Base-by-base conservation (phyloP, 2,888 invertebrate species). In the Hemithea aestivaria region DNA sequence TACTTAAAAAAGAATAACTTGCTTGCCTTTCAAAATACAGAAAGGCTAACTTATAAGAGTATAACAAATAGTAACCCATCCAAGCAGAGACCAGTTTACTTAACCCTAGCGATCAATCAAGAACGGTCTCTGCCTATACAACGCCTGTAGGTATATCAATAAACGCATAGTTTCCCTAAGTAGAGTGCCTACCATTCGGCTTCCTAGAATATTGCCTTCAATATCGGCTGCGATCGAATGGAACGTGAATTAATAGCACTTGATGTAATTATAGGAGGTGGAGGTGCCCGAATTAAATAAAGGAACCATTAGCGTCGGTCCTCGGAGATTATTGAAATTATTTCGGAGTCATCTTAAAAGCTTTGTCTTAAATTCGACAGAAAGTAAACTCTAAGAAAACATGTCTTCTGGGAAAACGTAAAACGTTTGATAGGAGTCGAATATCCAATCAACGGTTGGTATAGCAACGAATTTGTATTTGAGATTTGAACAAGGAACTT, bases 211-310 rank as follows among this genome's bases (percentile, higher is more conserved):
- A 47, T 48, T 47, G 41, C 63, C 66, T 56, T 47, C 58, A 56
- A 66, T 66, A 69, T 67, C 58, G 55, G 53, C 61, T 53, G 48
- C 58, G 62, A 71, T 64, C 62, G 69, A 73, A 66, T 64, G 73
- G 71, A 70, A 75, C 73, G 66, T 63, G 64, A 71, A 73, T 76
- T 77, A 76, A 77, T 73, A 75, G 74, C 75, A 68, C 71, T 76
- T 76, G 62, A 77, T 77, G 74, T 72, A 75, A 79, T 78, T 75
- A 78, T 51, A 58, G n/a, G n/a, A n/a, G n/a, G n/a, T n/a, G 58
- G 36, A 64, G 66, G 62, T 62, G 54, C 60, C 44, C 58, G 60
- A 76, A 77, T 78, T 69, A 73, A 72, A 73, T 78, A 74, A 53
- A 65, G 65, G 60, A 59, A 56, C 77, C 76, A 80, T 79, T 78